Base-by-base conservation (phyloP, 2,113 vertebrate species). In the Trachemys scripta region DNA sequence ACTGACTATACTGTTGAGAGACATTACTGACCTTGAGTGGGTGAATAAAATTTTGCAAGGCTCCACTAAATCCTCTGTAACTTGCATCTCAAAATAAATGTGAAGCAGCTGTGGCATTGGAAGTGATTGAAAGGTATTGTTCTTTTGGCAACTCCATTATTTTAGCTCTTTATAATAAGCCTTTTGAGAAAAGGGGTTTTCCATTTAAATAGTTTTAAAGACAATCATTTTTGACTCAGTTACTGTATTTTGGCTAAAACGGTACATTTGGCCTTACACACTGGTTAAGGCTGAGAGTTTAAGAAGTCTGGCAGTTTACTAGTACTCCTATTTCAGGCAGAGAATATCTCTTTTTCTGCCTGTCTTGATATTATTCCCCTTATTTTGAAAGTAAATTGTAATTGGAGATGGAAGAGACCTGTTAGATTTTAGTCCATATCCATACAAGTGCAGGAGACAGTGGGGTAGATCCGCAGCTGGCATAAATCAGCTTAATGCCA, bases 1-100 rank as follows among this genome's bases (percentile, higher is more conserved):
- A 24, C 25, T 69, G 29, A 47, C 83, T 87, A 80, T 69, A 31
- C 20, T 81, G 69, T 49, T 35, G 80, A 85, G 50, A 91, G 78
- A 89, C 82, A 47, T 83, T 42, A 54, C 3, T n/a, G 2, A 45
- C 0, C 0, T 3, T 56, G 17, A 25, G 29, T 83, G 31, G 89
- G 47, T 22, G 42, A 85, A n/a, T 1, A 75, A 89, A n/a, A 27
- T n/a, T 93, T 38, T 50, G 25, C n/a, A 65, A 0, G 0, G 17
- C 62, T 69, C 62, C 14, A 35, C 35, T 17, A 69, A 69, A n/a
- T 69, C 62, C 29, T 69, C 62, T 69, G 14, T 69, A 69, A n/a
- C n/a, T 69, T 69, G 31, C 62, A n/a, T 19, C 13, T n/a, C 62
- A n/a, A 50, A 50, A 45, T 50, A 6, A 86, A 78, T 27, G 2